phyloP scores from a whole-genome alignment of 2,797 vertebrate species.

The Rhabdophis nuchalis region DNA sequence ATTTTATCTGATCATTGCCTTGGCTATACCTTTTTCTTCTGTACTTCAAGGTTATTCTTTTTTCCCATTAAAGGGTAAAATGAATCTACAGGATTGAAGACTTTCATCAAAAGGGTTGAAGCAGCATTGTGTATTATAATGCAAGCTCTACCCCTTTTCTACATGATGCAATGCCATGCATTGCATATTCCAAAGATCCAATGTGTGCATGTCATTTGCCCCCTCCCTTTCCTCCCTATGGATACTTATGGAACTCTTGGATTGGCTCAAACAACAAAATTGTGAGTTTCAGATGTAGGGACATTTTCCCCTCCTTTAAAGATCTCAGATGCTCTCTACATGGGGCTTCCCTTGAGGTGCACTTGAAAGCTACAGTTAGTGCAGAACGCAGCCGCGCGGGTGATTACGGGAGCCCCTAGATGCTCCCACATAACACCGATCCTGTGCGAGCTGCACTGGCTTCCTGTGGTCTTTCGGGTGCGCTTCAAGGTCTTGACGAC shows the following conservation, averaged over 20 bases:
- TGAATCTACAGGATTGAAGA: background rate
- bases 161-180: background rate
- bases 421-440: too few species aligned
- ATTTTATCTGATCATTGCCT: background rate
- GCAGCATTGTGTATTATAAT: background rate
- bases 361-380: too few species aligned
- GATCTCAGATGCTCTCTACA: too few species aligned
- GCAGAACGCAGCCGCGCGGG: too few species aligned
- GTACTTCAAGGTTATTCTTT: background rate
- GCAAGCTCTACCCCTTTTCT: background rate
- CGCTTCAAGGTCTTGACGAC: too few species aligned
- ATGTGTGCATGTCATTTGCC: background rate
- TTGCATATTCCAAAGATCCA: background rate
- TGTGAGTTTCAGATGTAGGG: background rate
- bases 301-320: background rate
- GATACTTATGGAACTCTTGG: background rate
- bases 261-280: background rate
- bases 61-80: background rate
- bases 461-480: too few species aligned
- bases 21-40: background rate
- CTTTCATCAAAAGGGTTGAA: background rate
- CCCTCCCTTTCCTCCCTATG: background rate
- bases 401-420: too few species aligned
- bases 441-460: too few species aligned
- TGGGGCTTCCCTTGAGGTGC: too few species aligned